Evolutionary conservation across 2,113 vertebrate species (phyloP).

Genomic region (Amazona guildingii): DNA sequence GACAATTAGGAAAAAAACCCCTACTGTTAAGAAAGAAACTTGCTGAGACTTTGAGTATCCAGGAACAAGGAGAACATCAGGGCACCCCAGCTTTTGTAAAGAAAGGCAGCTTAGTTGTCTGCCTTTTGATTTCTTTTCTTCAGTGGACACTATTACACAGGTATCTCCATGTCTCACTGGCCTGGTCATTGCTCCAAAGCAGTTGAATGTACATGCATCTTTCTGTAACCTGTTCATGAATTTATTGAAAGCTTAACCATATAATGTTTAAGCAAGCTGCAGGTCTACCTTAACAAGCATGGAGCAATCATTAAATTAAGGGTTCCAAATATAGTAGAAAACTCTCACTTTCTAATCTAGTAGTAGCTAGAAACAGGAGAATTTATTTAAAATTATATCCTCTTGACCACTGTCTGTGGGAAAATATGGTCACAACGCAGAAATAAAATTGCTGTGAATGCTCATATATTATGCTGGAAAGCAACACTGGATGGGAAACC

Average conservation of each 20-base stretch:
- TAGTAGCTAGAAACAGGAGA: background rate
- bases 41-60: background rate
- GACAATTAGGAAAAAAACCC: background rate
- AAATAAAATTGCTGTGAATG: background rate
- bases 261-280: background rate
- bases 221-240: background rate
- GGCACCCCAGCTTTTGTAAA: background rate
- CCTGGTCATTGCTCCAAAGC: background rate
- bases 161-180: background rate
- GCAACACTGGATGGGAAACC: background rate
- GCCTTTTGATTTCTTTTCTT: background rate
- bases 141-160: rapidly evolving
- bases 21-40: background rate
- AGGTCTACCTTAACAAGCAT: background rate
- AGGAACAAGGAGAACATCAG: background rate
- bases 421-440: background rate
- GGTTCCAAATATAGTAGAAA: background rate
- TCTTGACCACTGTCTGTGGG: background rate
- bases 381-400: background rate
- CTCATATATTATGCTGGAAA: background rate
- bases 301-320: background rate
- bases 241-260: background rate
- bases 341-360: background rate
- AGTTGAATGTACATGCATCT: background rate
- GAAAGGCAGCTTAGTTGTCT: background rate